A percentile compares a stretch with the other conserved stretches of the same genome.
phyloP scores from a whole-genome alignment of 2,888 invertebrate species.

The Archips crataeganus region DNA sequence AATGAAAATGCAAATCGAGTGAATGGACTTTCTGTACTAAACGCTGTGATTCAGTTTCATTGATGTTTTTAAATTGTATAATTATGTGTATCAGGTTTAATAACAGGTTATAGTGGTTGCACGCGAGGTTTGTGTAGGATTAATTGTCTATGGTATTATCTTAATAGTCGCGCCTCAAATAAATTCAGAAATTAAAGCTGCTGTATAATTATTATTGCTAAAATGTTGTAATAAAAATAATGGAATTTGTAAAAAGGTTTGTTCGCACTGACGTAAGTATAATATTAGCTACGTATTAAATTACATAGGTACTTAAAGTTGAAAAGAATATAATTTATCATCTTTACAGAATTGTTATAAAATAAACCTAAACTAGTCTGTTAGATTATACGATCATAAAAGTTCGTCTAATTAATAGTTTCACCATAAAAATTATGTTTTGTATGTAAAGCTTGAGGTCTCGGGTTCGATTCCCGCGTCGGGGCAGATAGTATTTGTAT shows the following conservation, averaged over 20 bases:
- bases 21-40: slow-evolving; percentile 7
- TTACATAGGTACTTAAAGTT: too few species aligned
- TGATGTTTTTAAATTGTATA: slow-evolving; percentile 19
- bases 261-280: background rate
- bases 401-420: too few species aligned
- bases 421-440: too few species aligned
- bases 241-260: background rate
- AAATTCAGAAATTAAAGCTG: slow-evolving; percentile 12
- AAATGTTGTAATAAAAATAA: slow-evolving; percentile 5
- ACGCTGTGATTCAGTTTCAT: slow-evolving; percentile 2
- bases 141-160: slow-evolving; percentile 1
- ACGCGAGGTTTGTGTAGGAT: slow-evolving; percentile 9
- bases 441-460: too few species aligned
- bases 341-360: too few species aligned
- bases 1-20: background rate
- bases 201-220: background rate
- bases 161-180: slow-evolving; percentile 12
- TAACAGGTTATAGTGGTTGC: slow-evolving; percentile 5
- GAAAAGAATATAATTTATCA: too few species aligned
- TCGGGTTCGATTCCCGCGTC: too few species aligned
- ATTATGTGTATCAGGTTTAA: slow-evolving; percentile 5
- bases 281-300: background rate
- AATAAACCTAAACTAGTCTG: too few species aligned
- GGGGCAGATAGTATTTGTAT: too few species aligned
- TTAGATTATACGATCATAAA: too few species aligned